Percentiles rank a stretch among this genome's conserved stretches.
phyloP scores from a whole-genome alignment of 2,888 invertebrate species.

The Zelleria hepariella region DNA sequence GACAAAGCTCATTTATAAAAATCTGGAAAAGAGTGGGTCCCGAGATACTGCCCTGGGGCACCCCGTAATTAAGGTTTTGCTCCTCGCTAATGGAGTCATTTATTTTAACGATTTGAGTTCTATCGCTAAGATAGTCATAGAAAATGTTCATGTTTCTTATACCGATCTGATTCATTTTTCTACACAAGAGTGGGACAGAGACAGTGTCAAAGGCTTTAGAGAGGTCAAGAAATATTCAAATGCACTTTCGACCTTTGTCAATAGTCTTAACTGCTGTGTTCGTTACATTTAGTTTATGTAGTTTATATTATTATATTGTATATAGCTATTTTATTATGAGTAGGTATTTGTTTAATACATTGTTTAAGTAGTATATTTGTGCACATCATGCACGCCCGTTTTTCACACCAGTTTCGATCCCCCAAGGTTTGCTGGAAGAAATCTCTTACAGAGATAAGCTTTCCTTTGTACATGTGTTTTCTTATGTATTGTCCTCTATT shows the following conservation, averaged over 20 bases:
- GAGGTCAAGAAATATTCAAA: neutral
- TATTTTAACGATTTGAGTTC: neutral
- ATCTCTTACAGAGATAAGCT: no score
- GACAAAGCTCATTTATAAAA: neutral
- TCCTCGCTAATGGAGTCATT: neutral
- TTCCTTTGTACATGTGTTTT: no score
- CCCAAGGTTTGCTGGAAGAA: no score
- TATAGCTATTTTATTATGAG: no score
- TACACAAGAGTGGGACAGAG: neutral
- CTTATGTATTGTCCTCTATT: no score
- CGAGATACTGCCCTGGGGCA: neutral
- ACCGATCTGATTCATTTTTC: neutral
- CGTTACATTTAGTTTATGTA: no score
- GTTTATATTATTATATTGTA: no score
- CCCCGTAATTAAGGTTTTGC: neutral
- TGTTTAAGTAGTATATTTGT: no score
- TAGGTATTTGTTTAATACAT: no score
- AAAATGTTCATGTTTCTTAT: neutral
- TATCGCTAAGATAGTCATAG: neutral
- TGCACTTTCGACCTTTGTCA: neutral
- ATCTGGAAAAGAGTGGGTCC: neutral
- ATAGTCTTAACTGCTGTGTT: neutral
- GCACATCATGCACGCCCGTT: no score
- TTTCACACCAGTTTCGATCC: no score
- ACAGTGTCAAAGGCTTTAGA: neutral